Conservation (phyloP, 2,888 invertebrate genomes). For the Tupiocoris notatus region DNA sequence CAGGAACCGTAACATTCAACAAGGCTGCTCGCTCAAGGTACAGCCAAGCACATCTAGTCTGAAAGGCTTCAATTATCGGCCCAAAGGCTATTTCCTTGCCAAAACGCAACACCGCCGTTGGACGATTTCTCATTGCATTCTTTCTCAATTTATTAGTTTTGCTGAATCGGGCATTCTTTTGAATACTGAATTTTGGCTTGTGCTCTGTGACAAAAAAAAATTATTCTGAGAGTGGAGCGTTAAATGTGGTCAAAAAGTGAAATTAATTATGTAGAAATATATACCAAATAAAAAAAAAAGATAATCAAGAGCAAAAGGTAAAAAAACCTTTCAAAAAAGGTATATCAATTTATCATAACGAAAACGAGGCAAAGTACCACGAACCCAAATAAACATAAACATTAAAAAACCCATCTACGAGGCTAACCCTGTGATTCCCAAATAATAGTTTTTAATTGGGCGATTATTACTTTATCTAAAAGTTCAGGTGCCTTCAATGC, state of each 20-base stretch:
- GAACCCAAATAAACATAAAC: too few species aligned
- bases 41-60: not conserved
- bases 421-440: too few species aligned
- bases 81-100: constrained; percentile 4
- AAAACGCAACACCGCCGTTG: too few species aligned
- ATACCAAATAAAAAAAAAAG: not conserved
- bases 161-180: not conserved
- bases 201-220: not conserved
- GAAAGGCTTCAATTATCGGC: not conserved
- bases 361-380: too few species aligned
- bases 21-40: too few species aligned
- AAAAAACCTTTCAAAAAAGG: too few species aligned
- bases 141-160: constrained; percentile 7
- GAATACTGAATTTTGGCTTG: not conserved
- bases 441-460: too few species aligned
- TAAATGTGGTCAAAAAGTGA: not conserved
- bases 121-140: constrained; percentile 16
- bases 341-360: too few species aligned
- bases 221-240: not conserved
- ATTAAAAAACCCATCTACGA: too few species aligned
- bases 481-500: too few species aligned
- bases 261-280: not conserved
- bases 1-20: not conserved
- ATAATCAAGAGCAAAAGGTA: too few species aligned
- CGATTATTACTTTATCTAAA: too few species aligned